A percentile compares a stretch with the other conserved stretches of the same genome.
phyloP scores from a whole-genome alignment of 2,888 invertebrate genomes.

The Harmothoe impar region DNA sequence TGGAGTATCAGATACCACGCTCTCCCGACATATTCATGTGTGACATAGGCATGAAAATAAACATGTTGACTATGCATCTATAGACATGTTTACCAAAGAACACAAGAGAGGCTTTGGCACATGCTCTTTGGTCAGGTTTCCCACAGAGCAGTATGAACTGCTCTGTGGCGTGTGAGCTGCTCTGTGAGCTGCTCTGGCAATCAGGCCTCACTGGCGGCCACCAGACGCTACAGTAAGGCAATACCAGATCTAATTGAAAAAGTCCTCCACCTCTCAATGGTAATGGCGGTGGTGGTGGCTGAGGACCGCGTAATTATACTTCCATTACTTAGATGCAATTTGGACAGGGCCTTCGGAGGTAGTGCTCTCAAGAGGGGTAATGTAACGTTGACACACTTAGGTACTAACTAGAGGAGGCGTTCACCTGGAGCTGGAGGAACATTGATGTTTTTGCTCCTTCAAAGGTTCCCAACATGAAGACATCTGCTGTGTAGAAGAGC shows the following conservation, averaged over 20 bases:
- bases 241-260: constrained; percentile 40
- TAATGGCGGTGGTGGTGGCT: neutral
- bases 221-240: neutral
- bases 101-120: too few relatives aligned
- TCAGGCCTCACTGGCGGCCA: neutral
- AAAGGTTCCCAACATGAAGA: neutral
- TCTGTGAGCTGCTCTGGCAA: neutral
- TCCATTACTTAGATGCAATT: constrained; percentile 14
- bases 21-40: too few relatives aligned
- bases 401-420: too few relatives aligned
- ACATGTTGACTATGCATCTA: too few relatives aligned
- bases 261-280: neutral
- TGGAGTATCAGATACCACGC: too few relatives aligned
- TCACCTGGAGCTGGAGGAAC: too few relatives aligned
- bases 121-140: too few relatives aligned
- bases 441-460: too few relatives aligned
- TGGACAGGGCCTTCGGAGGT: neutral
- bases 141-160: too few relatives aligned
- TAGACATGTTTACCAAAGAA: too few relatives aligned
- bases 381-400: neutral
- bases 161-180: neutral
- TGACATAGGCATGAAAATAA: too few relatives aligned
- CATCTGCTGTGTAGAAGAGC: too few relatives aligned
- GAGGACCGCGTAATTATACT: constrained; percentile 2
- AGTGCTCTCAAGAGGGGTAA: neutral